Percentiles rank a stretch among this genome's conserved stretches.
These are phyloP conservation scores for Rhinatrema bivittatum DNA, from an alignment of 2,797 vertebrate species.

Conservation along the genomic window DNA sequence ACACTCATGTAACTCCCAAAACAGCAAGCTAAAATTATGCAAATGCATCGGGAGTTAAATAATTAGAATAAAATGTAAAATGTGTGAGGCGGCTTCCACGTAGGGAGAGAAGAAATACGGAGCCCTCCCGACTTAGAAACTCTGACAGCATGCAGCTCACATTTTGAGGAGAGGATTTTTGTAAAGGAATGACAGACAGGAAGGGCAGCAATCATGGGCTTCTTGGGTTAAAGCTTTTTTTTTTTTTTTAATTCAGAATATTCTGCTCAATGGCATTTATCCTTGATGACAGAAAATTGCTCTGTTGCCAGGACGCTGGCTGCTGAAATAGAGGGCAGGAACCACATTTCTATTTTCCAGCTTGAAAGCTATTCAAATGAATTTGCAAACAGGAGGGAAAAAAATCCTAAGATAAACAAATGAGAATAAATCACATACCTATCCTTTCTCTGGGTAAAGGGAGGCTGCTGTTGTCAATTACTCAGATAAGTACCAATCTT, in stretches of 20 bases:
- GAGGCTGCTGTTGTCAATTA: no score
- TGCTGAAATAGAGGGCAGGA: constrained; percentile 96
- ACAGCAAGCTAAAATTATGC: no score
- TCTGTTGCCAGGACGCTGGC: constrained; percentile 99
- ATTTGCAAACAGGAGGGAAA: constrained; percentile 76
- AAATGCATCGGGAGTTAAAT: no score
- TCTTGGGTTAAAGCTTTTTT: constrained; percentile 63
- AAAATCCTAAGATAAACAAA: constrained; percentile 87
- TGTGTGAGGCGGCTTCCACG: no score
- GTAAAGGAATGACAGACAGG: constrained; percentile 97
- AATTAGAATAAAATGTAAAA: no score
- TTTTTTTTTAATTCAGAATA: constrained; percentile 87
- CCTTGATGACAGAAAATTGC: constrained; percentile 99
- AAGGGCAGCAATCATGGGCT: constrained; percentile 97
- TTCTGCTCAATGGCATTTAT: constrained; percentile 99
- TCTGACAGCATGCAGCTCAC: constrained; percentile 96
- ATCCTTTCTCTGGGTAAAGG: no score
- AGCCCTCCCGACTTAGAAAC: no score
- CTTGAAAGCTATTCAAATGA: constrained; percentile 99
- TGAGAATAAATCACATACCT: constrained; percentile 76
- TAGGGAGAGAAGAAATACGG: no score
- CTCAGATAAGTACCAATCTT: no score
- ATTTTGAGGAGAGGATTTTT: constrained; percentile 94
- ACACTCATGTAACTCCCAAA: no score
- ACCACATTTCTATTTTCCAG: no score